A percentile compares a stretch with the other conserved stretches of the same genome.
These are phyloP conservation scores for Cancer borealis DNA, from an alignment of 2,888 invertebrate species.

Conservation along the genomic window DNA sequence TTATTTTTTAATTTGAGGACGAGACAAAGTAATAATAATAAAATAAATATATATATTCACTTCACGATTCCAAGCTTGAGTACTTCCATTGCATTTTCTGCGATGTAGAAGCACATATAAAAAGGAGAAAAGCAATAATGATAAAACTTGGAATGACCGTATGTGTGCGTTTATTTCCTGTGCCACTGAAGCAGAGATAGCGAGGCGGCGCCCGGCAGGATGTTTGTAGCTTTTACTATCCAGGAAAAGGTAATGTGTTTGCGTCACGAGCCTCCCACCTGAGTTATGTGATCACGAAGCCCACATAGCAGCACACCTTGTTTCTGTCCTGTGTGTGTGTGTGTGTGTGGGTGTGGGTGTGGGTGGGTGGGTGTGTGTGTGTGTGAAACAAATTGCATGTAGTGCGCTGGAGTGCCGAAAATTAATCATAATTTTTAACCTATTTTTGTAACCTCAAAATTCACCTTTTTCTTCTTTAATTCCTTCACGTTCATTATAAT, in stretches of 20 bases:
- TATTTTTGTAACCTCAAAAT: background rate
- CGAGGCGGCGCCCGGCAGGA: background rate
- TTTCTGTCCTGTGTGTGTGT: constrained; percentile 25
- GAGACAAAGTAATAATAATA: background rate
- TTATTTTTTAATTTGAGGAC: background rate
- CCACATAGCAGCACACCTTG: constrained; percentile 5
- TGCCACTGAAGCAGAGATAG: constrained; percentile 10
- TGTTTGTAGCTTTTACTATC: constrained; percentile 30
- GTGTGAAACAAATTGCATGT: background rate
- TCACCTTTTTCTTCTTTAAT: background rate
- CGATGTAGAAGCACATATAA: background rate
- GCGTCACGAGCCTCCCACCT: constrained; percentile 15
- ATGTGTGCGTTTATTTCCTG: background rate
- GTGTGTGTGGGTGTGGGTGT: constrained; percentile 33
- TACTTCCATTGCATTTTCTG: background rate
- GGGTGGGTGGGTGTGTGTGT: background rate
- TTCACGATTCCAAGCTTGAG: background rate
- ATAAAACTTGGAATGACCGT: background rate
- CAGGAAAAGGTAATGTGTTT: constrained; percentile 24
- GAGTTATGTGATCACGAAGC: constrained; percentile 35
- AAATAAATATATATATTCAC: background rate
- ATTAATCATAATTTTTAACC: background rate
- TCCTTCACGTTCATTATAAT: background rate
- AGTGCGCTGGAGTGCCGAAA: background rate
- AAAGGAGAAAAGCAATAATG: background rate